Conservation (phyloP, 2,113 vertebrate species). For the Fulica atra region DNA sequence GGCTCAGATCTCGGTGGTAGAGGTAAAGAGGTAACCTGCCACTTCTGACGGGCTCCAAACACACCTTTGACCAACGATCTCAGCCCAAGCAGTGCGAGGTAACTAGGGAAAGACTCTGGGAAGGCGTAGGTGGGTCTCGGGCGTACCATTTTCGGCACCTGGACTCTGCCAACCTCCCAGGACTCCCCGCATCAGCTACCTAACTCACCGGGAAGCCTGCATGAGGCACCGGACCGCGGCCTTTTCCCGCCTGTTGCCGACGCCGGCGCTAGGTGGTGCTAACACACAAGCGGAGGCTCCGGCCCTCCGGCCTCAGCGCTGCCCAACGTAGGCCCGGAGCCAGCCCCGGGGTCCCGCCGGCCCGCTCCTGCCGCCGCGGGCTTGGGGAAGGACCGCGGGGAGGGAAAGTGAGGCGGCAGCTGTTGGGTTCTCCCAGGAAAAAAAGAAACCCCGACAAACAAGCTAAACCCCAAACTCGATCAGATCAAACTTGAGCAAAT, state of each 20-base stretch:
- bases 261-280: slow-evolving; percentile 39
- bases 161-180: not conserved
- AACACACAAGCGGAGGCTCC: not conserved
- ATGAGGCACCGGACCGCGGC: no score
- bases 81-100: not conserved
- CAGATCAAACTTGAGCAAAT: not conserved
- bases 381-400: no score
- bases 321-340: not conserved
- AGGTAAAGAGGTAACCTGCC: no score
- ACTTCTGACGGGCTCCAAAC: not conserved
- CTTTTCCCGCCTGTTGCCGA: not conserved
- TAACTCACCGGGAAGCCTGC: rapidly evolving
- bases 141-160: not conserved
- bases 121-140: rapidly evolving
- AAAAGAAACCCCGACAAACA: no score
- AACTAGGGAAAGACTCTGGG: rapidly evolving
- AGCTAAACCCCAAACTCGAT: not conserved
- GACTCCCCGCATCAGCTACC: rapidly evolving
- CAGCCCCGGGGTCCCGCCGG: no score
- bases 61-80: not conserved
- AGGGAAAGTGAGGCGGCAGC: not conserved
- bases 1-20: not conserved
- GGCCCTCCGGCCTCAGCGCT: no score
- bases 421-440: not conserved
- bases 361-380: no score